Base-by-base conservation (phyloP, 2,113 vertebrate genomes). In the Hypomesus transpacificus region DNA sequence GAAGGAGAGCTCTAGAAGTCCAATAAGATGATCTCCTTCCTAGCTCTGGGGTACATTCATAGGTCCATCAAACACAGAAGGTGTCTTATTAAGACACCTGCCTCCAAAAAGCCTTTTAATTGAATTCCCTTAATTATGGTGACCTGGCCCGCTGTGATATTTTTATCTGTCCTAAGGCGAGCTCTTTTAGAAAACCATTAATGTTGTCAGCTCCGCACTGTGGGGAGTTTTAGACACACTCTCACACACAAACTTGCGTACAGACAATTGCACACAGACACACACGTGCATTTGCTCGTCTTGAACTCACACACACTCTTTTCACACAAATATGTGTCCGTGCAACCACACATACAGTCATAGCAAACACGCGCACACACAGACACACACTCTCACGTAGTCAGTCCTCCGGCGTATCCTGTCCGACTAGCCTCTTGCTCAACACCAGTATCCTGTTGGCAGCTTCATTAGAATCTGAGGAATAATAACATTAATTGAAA, bases 71-170 rank as follows among this genome's bases (percentile, higher is more conserved):
- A 78, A 82, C 83, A 74, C 73, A 82, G 80, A 88, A 80, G 66
- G 78, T 68, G 79, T 81, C 87, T 92, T 89, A 87, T 90, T 90
- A 80, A 89, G 85, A 88, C 84, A 86, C 84, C 82, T 87, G 80
- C 84, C 86, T 46, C 39, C 39, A 76, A 80, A 84, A 84, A 73
- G 56, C 78, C 72, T 83, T 85, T 77, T 84, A 89, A 89, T 89
- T 89, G 84, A 91, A 85, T 92, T 71, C 83, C 85, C 81, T 89
- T 91, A 90, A 89, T 92, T 89, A 90, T 87, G 67, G 69, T 71
- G 73, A 89, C 89, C 88, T 83, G 81, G 86, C 79, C 89, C 78
- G 82, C 77, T 81, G 85, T 87, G 84, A 90, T 93, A 92, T 91
- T 82, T 83, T 91, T 87, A 88, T 88, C 87, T 84, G 74, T 87